Conservation (phyloP, 2,797 vertebrate species). For the Aplochiton taeniatus region DNA sequence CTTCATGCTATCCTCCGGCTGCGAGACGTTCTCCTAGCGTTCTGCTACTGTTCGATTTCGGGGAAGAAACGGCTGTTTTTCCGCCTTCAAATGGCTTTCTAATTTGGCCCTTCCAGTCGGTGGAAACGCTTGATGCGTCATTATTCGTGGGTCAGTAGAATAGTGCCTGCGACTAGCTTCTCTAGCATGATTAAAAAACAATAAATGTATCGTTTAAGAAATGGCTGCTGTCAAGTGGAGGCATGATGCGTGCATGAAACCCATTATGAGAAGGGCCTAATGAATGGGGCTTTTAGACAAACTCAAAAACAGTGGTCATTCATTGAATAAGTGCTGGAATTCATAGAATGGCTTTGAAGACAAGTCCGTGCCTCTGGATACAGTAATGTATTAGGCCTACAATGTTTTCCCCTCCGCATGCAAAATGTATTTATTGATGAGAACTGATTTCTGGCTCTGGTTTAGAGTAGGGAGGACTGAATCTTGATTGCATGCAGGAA, state of each 20-base stretch:
- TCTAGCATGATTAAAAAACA: conserved; percentile 29
- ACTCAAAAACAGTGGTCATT: background rate
- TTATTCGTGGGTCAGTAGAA: conserved; percentile 26
- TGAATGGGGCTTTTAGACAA: background rate
- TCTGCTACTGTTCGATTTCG: conserved; percentile 11
- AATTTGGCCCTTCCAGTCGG: conserved; percentile 21
- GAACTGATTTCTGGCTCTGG: conserved; percentile 12
- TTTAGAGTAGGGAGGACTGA: conserved; percentile 2
- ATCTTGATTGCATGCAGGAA: conserved; percentile 8
- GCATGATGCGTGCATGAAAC: conserved; percentile 18
- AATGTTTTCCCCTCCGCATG: background rate
- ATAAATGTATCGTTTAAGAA: conserved; percentile 22
- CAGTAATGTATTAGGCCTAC: background rate
- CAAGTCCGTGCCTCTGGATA: background rate
- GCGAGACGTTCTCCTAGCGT: background rate
- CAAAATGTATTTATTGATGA: background rate
- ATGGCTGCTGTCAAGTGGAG: conserved; percentile 20
- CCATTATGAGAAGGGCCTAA: conserved; percentile 21
- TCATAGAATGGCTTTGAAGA: conserved; percentile 1
- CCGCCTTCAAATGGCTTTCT: conserved; percentile 20
- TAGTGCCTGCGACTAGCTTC: conserved; percentile 13
- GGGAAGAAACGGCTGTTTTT: background rate
- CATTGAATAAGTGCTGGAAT: conserved; percentile 8
- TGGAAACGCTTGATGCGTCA: conserved; percentile 20
- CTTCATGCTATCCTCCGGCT: too few relatives aligned